A percentile compares a stretch with the other conserved stretches of the same genome.
Evolutionary conservation across 2,113 vertebrate species (phyloP).

Genomic region (Oenanthe melanoleuca): DNA sequence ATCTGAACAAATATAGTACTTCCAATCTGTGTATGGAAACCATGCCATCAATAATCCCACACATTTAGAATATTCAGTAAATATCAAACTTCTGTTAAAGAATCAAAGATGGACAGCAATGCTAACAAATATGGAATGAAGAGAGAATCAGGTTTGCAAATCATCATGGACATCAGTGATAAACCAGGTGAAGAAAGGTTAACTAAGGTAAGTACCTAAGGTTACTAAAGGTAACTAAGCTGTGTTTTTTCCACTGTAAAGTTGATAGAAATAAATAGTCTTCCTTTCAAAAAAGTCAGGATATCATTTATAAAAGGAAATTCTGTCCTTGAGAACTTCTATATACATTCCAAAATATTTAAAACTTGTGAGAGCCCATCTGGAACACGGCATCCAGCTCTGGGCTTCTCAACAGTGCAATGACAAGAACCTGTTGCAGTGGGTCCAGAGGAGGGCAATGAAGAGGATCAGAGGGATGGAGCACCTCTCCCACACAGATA

Average conservation of each 20-base stretch:
- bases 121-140: not conserved
- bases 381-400: not conserved
- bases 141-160: not conserved
- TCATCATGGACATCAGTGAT: not conserved
- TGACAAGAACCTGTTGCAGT: not conserved
- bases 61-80: conserved; percentile 20
- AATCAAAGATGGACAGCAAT: not conserved
- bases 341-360: not conserved
- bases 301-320: not conserved
- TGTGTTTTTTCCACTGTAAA: not conserved
- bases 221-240: not conserved
- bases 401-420: not conserved
- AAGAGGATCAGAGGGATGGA: not conserved
- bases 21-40: conserved; percentile 49
- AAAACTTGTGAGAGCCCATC: not conserved
- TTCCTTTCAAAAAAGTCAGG: not conserved
- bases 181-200: not conserved
- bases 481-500: not conserved
- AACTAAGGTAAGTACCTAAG: too few species aligned
- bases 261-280: not conserved
- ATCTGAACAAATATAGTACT: conserved; percentile 15
- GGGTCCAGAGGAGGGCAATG: not conserved
- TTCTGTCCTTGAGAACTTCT: not conserved
- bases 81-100: conserved; percentile 25
- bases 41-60: conserved; percentile 51